These are phyloP conservation scores for Furcifer pardalis DNA, from an alignment of 2,797 vertebrate species.

Conservation along the genomic window DNA sequence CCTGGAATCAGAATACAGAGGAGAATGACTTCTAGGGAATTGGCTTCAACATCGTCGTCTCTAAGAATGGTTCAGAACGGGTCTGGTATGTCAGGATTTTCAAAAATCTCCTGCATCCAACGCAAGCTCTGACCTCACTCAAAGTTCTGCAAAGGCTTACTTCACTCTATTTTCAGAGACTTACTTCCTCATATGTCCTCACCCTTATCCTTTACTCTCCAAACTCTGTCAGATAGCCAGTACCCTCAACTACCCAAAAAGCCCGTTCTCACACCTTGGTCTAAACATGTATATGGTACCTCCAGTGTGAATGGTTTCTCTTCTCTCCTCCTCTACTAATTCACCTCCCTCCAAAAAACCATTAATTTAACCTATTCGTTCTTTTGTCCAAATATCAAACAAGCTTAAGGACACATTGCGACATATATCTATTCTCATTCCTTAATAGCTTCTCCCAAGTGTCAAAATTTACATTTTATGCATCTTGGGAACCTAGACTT, in stretches of 20 bases:
- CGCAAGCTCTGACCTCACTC: background rate
- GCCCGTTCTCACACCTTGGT: background rate
- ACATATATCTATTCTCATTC: background rate
- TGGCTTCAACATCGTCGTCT: no score
- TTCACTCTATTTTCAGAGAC: background rate
- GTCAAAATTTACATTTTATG: background rate
- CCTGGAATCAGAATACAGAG: slow-evolving; percentile 10
- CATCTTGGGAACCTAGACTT: background rate
- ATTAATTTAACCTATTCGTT: background rate
- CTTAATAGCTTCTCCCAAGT: background rate
- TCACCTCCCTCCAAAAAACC: background rate
- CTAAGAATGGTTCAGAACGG: background rate
- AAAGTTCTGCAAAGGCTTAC: background rate
- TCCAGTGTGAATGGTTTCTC: background rate
- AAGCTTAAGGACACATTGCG: background rate
- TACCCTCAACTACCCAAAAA: background rate
- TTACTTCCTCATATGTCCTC: background rate
- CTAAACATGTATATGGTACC: background rate
- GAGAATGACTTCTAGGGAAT: background rate
- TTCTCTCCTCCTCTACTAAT: background rate
- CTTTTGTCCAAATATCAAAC: no score
- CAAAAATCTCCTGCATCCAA: background rate
- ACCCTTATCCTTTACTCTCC: background rate
- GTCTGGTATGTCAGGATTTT: background rate
- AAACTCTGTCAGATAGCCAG: background rate